Evolutionary conservation across 2,888 invertebrate species (phyloP), one percentile per base, ranked within the genome.

Genomic region (Mamestra brassicae): DNA sequence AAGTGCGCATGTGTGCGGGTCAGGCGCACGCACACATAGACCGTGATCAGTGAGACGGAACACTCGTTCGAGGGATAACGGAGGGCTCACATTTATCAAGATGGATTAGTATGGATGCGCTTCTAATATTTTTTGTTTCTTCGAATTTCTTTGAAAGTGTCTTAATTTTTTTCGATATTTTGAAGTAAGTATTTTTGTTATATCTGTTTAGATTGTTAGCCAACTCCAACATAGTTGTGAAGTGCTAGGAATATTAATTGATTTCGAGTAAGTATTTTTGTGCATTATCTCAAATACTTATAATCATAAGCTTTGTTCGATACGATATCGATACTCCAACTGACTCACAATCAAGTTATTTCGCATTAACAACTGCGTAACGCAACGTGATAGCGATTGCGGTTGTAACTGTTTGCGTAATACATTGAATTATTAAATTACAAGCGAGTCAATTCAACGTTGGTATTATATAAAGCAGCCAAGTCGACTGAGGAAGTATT

Each of bases 41-140:
- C 17, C 54, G 85, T 87, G 92, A 86, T 91, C 92, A 90, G 92
- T 95, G 95, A 96, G 95, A 95, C 94, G 95, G 95, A 96, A 96
- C 96, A 96, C 93, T 94, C 96, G 94, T 92, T 93, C 93, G 90
- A 95, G 95, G 96, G 95, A 96, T 95, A 96, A 95, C 95, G 92
- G 94, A 96, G 95, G 95, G 96, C 94, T 95, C 92, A 93, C 93
- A 91, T 95, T 94, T 93, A 93, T 93, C 91, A 92, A 87, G 88
- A 89, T 71, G 84, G 85, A 76, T 65, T 90, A 90, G 74, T 88
- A 61, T 92, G 94, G 95, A 95, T 90, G 82, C 45, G 90, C 75
- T 63, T 65, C n/a, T 17, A 38, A 75, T 71, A 72, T 70, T 68
- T 76, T 58, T 13, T 5, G 42, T 34, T 1, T 45, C 1, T 36